Base-by-base conservation (phyloP, 2,113 vertebrate genomes). In the Polypterus senegalus region DNA sequence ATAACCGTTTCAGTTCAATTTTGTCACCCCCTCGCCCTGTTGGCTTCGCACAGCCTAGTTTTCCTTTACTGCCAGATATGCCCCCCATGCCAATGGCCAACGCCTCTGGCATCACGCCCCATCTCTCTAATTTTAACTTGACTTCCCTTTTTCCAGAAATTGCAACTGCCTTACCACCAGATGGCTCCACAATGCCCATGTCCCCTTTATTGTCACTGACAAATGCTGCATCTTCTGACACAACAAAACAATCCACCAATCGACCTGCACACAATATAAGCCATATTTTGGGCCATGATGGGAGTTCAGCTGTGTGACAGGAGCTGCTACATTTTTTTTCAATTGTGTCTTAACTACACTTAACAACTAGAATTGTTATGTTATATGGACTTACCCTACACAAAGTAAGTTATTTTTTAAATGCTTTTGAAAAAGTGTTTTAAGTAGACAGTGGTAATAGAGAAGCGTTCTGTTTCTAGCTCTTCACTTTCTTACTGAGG, bases 251-350 rank as follows among this genome's bases (percentile, higher is more conserved):
- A 80, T 84, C 92, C 58, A 86, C 86, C 10, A 99, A 96, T 71
- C 89, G 96, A 48, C 94, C 96, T 5, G 96, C 96, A 65, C 96
- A 99, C 80, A 99, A 99, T 78, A 99, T 99, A 88, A 99, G 96
- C 86, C 96, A 98, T 90, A 99, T 99, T 66, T 81, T 99, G 66
- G 96, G 96, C 68, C 96, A 99, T 0, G 95, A 97, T 68, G 96
- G 95, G 76, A 97, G 91, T 78, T 99, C 96, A 1, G 91, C 96
- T 59, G 91, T 98, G 45, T 97, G 81, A 81, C 11, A 7, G 5
- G 2, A 43, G 9, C 27, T 27, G 27, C 27, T 27, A 27, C 27
- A 27, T 27, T 27, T 27, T 27, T 27, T 27, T 27, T 27, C 27
- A 27, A 27, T 27, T 27, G 27, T 27, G 27, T 27, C 27, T 27